These are phyloP conservation scores for Drosophila lowei DNA, from an alignment of 1,140 invertebrate genomes.

Conservation along the genomic window DNA sequence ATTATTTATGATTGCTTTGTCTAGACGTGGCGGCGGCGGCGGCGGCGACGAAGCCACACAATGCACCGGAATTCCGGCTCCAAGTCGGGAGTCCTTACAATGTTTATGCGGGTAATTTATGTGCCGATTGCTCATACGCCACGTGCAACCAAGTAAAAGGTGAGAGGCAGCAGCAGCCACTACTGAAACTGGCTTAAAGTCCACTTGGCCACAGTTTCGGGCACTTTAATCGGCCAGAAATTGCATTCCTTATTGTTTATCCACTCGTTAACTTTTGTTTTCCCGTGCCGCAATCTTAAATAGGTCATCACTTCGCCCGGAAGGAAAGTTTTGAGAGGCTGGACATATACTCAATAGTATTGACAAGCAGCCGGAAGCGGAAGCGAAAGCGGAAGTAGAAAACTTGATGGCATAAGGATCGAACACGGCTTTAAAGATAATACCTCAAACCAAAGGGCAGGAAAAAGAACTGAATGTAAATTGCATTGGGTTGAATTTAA, in stretches of 20 bases:
- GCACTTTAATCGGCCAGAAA: constrained; percentile 1
- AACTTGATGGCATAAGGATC: not conserved
- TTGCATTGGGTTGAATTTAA: constrained; percentile 75
- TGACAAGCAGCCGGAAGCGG: too few relatives aligned
- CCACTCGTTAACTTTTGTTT: too few relatives aligned
- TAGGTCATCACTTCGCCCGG: too few relatives aligned
- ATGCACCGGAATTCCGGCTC: constrained; percentile 75
- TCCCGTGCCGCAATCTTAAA: too few relatives aligned
- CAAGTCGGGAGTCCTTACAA: constrained; percentile 41
- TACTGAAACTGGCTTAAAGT: constrained; percentile 18
- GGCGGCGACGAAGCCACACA: constrained; percentile 43
- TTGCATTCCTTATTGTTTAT: not conserved
- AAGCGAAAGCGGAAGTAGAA: too few relatives aligned
- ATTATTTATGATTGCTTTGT: constrained; percentile 81
- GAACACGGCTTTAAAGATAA: constrained; percentile 18
- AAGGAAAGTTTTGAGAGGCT: too few relatives aligned
- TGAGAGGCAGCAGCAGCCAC: constrained; percentile 5
- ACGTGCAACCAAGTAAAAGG: constrained; percentile 40
- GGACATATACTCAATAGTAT: too few relatives aligned
- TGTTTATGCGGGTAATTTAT: constrained; percentile 60
- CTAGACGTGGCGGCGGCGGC: constrained; percentile 64
- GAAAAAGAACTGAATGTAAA: constrained; percentile 45
- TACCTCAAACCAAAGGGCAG: constrained; percentile 1
- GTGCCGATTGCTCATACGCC: constrained; percentile 69
- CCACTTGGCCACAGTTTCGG: not conserved